Base-by-base conservation (phyloP, 2,113 vertebrate genomes). In the Anseranas semipalmata region DNA sequence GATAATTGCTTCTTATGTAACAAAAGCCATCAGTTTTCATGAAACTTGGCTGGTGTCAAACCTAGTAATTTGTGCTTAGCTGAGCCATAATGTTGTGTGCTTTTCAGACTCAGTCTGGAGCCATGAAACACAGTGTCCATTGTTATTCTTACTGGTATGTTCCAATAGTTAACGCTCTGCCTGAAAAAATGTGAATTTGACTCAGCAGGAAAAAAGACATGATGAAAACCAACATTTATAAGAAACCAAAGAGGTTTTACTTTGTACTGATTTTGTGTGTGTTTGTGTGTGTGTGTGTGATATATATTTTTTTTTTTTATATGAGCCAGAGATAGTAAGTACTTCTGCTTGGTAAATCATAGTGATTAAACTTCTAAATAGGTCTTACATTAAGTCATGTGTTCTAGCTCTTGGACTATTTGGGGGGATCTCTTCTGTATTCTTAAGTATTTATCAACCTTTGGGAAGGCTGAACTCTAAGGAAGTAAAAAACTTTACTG, bases 111-210 rank as follows among this genome's bases (percentile, higher is more conserved):
- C 18, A n/a, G 60, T 81, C 48, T 72, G 85, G 20, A 76, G 46
- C n/a, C 1, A 2, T 0, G 2, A 48, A 75, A 71, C 48, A 27
- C 9, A 8, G 7, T 12, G 13, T 71, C 56, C 0, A 0, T 67
- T 7, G 9, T 50, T 78, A 16, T 50, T 73, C 39, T 87, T 3
- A 0, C 15, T 48, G 14, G 12, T 65, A 21, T 59, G 30, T 25
- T 80, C 30, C 15, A 41, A 7, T 52, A 58, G 41, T 68, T 76
- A 72, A 27, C 27, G 11, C 15, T 65, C 20, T 75, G 25, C 33
- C 15, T 74, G 60, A 32, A 58, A 59, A 71, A 71, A 45, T 30
- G 21, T 59, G 30, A 41, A 25, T 48, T 33, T 52, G 27, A 39
- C 1, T 1, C 15, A 70, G 30, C 16, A 74, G 53, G 33, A 21